Evolutionary conservation across 2,113 vertebrate species (phyloP), one percentile per base, ranked within the genome.

Genomic region (Xiphorhynchus elegans): DNA sequence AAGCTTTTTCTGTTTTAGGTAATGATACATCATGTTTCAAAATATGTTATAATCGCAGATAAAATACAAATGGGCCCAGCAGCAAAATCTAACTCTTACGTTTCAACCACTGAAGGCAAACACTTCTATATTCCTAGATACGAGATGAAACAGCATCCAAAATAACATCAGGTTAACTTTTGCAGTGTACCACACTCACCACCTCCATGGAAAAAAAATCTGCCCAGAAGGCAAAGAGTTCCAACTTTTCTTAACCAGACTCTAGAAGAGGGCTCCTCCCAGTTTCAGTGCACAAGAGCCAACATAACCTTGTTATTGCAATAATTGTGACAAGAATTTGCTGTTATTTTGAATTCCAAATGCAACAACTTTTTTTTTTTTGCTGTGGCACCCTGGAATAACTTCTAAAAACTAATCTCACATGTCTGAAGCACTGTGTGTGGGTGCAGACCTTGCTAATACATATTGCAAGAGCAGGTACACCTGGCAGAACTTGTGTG

Each of bases 181-280:
- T 4, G 69, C 77, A 91, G 64, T 0, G 0, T 31, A 47, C 25
- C 3, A 1, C 19, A 4, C 14, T 64, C 47, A 24, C 6, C 24
- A 82, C 49, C 31, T 76, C 7, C 37, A 53, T 3, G 24, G 64
- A 86, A 93, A 87, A 87, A 93, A 87, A 80, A 20, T 81, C 62
- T 88, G 75, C 46, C 52, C 24, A 70, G 44, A 85, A 76, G 55
- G 76, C 70, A 93, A 85, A 42, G 31, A 53, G 58, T 24, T 83
- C n/a, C 58, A 93, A 33, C 28, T 83, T 55, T 70, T 44, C 52
- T 59, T 31, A 91, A 46, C 33, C 39, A 46, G 64, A 9, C 13
- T 69, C 44, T 56, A 3, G 1, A 33, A 80, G 35, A 93, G 47
- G 28, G 8, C 39, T 76, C 68, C 69, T 88, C 74, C 66, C 46